Base-by-base conservation (phyloP, 2,797 vertebrate genomes). In the Galaxias olidus region DNA sequence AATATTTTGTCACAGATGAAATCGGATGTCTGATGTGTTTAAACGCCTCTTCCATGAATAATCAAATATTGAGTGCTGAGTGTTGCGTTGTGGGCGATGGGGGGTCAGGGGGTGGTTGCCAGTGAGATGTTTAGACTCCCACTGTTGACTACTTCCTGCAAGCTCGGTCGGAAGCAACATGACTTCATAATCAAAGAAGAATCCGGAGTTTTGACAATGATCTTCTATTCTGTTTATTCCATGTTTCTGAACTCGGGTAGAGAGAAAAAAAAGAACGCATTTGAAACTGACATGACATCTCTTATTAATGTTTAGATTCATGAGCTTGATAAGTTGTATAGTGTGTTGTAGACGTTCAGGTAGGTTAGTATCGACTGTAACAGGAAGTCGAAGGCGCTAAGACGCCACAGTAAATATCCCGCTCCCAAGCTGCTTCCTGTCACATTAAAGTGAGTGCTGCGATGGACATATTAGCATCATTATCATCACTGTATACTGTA, bases 1-100 rank as follows among this genome's bases (percentile, higher is more conserved):
- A 98, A 96, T 96, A 92, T 89, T 90, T 89, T 78, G 86, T 88
- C 88, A 88, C 84, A 94, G 93, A 93, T 92, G 91, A 94, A 95
- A 92, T 93, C 88, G 86, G 85, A 90, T 94, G 92, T 91, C 92
- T 89, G 81, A 93, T 91, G 92, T 93, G 93, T 95, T 94, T 93
- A 93, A 96, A 93, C 89, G 90, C 89, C 92, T 93, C 93, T 90
- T 92, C 89, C 88, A 84, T 86, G 79, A 86, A 88, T 94, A 93
- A 93, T 93, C 92, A 92, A 91, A 91, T 83, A 82, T 75, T 84
- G 84, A 88, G 81, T 55, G 79, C 85, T 77, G 59, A 84, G 83
- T 85, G 86, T 82, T 84, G 90, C 54, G 79, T 82, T 79, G 87
- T 87, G 91, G 93, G 89, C 90, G 30, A 90, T 90, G 59, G 66